Evolutionary conservation across 2,888 invertebrate species (phyloP).

Genomic region (Rhagium mordax): DNA sequence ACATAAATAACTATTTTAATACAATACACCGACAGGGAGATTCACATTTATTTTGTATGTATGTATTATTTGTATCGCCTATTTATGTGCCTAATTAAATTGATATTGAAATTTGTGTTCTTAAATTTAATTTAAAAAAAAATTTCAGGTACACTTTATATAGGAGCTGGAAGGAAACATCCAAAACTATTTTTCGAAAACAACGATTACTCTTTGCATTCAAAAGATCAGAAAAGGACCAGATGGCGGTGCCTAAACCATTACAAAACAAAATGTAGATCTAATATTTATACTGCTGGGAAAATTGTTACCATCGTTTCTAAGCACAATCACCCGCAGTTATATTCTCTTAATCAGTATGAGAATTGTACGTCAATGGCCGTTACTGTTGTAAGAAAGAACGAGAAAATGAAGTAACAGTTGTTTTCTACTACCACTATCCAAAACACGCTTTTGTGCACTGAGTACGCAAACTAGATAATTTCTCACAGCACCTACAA

Average conservation of each 20-base stretch:
- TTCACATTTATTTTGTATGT: no score
- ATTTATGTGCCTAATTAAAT: no score
- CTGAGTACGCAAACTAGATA: no score
- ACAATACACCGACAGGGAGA: no score
- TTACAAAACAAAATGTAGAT: conserved; percentile 18
- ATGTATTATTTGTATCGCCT: no score
- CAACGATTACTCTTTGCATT: conserved; percentile 40
- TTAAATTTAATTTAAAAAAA: neutral
- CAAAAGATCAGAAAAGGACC: conserved; percentile 29
- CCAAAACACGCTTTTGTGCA: no score
- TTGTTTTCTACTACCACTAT: neutral
- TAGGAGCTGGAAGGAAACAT: conserved; percentile 26
- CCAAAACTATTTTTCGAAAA: conserved; percentile 37
- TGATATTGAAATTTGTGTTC: no score
- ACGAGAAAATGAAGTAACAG: neutral
- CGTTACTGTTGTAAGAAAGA: neutral
- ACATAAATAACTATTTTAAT: no score
- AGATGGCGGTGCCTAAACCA: conserved; percentile 34
- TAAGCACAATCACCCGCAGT: neutral
- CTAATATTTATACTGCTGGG: conserved; percentile 4
- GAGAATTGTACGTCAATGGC: neutral
- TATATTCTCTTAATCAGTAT: neutral
- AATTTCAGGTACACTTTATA: conserved; percentile 27
- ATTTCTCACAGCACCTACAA: no score
- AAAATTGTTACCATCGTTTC: neutral